A percentile compares a stretch with the other conserved stretches of the same genome.
These are phyloP conservation scores for Taenioides sp. DNA, from an alignment of 2,797 vertebrate species.

Conservation along the genomic window DNA sequence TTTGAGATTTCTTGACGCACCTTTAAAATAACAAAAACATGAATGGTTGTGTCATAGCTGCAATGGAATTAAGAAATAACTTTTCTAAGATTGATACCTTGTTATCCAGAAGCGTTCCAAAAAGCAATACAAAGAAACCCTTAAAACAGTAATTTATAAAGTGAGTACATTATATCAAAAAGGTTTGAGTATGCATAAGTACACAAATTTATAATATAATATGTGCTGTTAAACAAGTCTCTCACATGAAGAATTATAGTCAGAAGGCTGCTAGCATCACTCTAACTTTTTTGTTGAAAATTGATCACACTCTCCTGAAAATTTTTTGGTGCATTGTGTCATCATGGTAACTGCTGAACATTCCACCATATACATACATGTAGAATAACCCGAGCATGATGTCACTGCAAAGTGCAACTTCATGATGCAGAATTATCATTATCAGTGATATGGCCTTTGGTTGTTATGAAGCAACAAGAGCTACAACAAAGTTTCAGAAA, in stretches of 20 bases:
- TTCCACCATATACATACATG: too few relatives aligned
- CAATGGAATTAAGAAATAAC: not conserved
- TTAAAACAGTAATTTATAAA: slow-evolving; percentile 28
- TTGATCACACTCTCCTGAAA: too few relatives aligned
- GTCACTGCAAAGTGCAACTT: not conserved
- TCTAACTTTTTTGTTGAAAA: too few relatives aligned
- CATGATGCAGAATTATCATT: not conserved
- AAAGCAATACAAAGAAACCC: slow-evolving; percentile 73
- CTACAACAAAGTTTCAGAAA: not conserved
- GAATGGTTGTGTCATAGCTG: not conserved
- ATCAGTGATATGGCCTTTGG: not conserved
- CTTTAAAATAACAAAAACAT: slow-evolving; percentile 42
- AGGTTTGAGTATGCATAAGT: not conserved
- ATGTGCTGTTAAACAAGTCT: too few relatives aligned
- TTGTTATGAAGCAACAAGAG: not conserved
- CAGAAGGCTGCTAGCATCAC: too few relatives aligned
- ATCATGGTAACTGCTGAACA: too few relatives aligned
- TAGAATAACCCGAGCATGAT: too few relatives aligned
- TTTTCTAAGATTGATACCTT: slow-evolving; percentile 46
- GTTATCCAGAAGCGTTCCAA: slow-evolving; percentile 66
- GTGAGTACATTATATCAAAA: not conserved
- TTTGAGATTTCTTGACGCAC: slow-evolving; percentile 53
- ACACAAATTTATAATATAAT: not conserved
- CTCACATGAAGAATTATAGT: too few relatives aligned
- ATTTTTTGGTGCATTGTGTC: too few relatives aligned